These are phyloP conservation scores for Tachina fera DNA, from an alignment of 2,888 invertebrate genomes.

Conservation along the genomic window DNA sequence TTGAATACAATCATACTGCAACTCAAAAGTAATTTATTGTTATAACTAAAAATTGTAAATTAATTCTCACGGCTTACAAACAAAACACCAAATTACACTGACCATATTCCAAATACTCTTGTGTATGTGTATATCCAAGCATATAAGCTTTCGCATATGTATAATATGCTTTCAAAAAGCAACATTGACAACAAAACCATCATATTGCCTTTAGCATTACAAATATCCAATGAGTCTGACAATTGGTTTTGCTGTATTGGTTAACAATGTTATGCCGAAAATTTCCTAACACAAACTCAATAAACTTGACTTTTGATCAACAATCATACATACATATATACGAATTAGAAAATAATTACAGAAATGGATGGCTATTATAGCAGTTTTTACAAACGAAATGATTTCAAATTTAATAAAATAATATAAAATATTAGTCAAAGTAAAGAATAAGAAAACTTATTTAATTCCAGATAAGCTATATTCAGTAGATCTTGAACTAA, in stretches of 20 bases:
- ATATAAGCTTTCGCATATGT: background rate
- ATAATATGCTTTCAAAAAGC: background rate
- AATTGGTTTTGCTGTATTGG: slow-evolving; percentile 64
- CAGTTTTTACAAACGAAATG: background rate
- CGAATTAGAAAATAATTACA: background rate
- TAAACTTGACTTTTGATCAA: slow-evolving; percentile 13
- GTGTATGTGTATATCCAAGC: background rate
- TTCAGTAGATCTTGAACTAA: too few species aligned
- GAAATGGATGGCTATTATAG: background rate
- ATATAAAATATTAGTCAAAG: too few species aligned
- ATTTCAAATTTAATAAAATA: too few species aligned
- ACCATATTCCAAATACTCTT: background rate
- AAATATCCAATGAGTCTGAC: slow-evolving; percentile 58
- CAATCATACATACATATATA: background rate
- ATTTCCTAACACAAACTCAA: slow-evolving; percentile 28
- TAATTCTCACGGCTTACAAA: background rate
- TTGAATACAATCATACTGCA: background rate
- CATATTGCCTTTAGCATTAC: slow-evolving; percentile 56
- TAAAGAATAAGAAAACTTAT: too few species aligned
- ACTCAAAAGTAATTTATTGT: slow-evolving; percentile 25
- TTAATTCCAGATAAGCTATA: too few species aligned
- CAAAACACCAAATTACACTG: slow-evolving; percentile 2
- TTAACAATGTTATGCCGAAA: slow-evolving; percentile 58
- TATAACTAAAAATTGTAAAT: background rate
- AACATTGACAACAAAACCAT: slow-evolving; percentile 39